A percentile compares a stretch with the other conserved stretches of the same genome.
phyloP scores from a whole-genome alignment of 2,888 invertebrate genomes.

The Blomia tropicalis region DNA sequence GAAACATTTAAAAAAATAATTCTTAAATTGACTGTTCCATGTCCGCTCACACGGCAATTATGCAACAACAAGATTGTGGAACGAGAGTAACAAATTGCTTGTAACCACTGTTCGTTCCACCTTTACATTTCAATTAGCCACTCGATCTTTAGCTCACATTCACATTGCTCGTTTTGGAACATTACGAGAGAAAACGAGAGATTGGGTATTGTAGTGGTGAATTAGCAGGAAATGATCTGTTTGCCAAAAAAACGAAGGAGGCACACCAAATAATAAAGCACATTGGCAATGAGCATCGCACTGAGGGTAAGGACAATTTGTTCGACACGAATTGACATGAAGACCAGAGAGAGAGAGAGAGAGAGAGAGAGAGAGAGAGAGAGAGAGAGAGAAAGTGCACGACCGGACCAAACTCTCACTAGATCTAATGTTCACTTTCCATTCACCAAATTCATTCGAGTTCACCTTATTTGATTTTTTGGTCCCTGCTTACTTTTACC shows the following conservation, averaged over 20 bases:
- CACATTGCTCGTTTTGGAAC: background rate
- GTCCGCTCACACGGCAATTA: slow-evolving; percentile 15
- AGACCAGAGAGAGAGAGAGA: too few relatives aligned
- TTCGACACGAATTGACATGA: slow-evolving; percentile 4
- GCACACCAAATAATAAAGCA: background rate
- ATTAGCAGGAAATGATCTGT: slow-evolving; percentile 14
- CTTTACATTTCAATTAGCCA: slow-evolving; percentile 14
- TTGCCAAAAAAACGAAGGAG: background rate
- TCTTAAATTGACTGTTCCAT: too few relatives aligned
- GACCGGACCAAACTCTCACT: too few relatives aligned
- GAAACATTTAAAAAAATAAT: too few relatives aligned
- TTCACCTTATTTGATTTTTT: too few relatives aligned
- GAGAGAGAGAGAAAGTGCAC: too few relatives aligned
- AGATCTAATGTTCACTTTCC: too few relatives aligned
- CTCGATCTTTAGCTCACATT: background rate
- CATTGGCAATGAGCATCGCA: background rate
- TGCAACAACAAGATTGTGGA: background rate
- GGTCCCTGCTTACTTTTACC: too few relatives aligned
- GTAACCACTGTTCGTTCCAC: background rate
- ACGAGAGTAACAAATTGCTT: too few relatives aligned
- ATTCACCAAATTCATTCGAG: too few relatives aligned
- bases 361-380: too few relatives aligned
- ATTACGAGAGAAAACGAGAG: background rate
- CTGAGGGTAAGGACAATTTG: slow-evolving; percentile 1
- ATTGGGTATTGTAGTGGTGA: background rate